Conservation (phyloP, 2,797 vertebrate genomes). For the Mycteria americana region DNA sequence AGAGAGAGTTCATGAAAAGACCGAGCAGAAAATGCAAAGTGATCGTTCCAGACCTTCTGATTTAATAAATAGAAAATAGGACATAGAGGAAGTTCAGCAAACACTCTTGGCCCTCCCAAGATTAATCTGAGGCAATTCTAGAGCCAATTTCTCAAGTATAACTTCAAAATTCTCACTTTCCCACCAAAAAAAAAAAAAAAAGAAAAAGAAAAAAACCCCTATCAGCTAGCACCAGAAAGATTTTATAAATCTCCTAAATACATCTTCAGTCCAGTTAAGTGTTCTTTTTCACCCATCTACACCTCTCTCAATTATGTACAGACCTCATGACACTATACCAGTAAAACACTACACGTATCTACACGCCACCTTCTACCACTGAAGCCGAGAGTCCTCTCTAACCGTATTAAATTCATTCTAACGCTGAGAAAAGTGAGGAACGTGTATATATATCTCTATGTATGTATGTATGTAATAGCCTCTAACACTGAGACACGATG, state of each 20-base stretch:
- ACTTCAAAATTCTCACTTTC: not conserved
- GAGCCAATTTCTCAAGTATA: not conserved
- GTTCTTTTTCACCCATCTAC: not conserved
- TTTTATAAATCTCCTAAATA: not conserved
- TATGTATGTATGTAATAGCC: not conserved
- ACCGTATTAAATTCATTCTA: fast-evolving
- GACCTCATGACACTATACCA: not conserved
- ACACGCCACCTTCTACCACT: not conserved
- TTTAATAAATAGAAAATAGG: not conserved
- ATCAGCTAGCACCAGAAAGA: constrained; percentile 24
- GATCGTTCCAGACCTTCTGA: not conserved
- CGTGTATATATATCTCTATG: fast-evolving
- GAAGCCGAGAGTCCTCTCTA: not conserved
- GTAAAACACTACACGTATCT: not conserved
- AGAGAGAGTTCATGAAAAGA: not conserved
- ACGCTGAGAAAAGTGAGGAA: not conserved
- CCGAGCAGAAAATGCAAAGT: not conserved
- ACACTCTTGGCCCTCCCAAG: not conserved
- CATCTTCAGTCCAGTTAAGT: not conserved
- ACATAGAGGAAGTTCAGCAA: not conserved
- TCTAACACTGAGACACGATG: fast-evolving
- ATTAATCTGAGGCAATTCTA: not conserved
- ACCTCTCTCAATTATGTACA: not conserved
- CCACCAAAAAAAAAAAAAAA: not conserved
- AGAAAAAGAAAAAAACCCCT: fast-evolving